These are phyloP conservation scores for Rhinoraja longicauda DNA, from an alignment of 2,797 vertebrate genomes.

Conservation along the genomic window DNA sequence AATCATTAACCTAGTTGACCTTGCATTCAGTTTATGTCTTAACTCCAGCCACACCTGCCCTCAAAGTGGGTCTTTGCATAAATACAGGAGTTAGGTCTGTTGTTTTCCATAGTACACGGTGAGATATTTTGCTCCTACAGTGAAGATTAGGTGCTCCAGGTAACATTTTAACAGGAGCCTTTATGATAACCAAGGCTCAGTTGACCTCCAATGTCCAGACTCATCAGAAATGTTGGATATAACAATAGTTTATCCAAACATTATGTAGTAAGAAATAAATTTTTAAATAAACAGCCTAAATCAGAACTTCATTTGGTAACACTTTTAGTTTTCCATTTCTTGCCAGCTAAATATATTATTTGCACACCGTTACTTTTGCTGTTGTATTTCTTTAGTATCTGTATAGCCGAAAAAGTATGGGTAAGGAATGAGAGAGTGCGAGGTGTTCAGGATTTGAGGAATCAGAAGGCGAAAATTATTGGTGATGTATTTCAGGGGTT, in stretches of 20 bases:
- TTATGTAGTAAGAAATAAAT: neutral
- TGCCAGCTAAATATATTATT: neutral
- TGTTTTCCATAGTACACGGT: neutral
- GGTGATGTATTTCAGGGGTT: neutral
- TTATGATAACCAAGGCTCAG: neutral
- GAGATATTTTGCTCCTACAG: neutral
- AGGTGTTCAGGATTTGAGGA: neutral
- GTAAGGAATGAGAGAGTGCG: neutral
- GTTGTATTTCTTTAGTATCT: neutral
- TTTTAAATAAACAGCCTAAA: neutral
- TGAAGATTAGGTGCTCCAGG: neutral
- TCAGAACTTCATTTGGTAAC: neutral
- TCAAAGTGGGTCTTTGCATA: neutral
- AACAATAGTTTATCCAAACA: neutral
- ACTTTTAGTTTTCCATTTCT: neutral
- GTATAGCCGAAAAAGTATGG: neutral
- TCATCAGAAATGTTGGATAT: neutral
- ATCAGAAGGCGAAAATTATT: neutral
- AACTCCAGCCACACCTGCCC: neutral
- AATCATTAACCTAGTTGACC: neutral
- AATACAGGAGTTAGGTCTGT: neutral
- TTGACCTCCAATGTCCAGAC: neutral
- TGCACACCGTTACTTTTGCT: neutral
- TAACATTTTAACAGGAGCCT: neutral
- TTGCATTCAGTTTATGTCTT: neutral